phyloP scores from a whole-genome alignment of 1,140 invertebrate species.

The Teleopsis dalmanni region DNA sequence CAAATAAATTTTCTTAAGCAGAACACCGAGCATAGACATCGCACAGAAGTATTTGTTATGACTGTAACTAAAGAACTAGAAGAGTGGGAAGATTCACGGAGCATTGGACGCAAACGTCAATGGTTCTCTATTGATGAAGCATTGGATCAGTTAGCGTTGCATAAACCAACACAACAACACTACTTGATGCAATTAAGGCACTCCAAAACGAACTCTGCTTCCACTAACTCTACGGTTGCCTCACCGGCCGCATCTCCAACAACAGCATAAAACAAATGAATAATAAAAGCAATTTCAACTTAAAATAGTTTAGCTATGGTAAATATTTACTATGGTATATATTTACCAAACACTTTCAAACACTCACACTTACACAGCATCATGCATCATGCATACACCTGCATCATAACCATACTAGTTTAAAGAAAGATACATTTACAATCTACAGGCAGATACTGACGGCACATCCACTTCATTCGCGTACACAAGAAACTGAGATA shows the following conservation, averaged over 20 bases:
- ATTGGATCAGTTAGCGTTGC: slow-evolving; percentile 70
- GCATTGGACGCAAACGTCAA: slow-evolving; percentile 80
- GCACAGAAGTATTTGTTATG: slow-evolving; percentile 89
- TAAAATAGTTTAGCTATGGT: no score
- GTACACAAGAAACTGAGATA: no score
- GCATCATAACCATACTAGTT: no score
- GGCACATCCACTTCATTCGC: no score
- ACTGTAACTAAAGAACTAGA: slow-evolving; percentile 82
- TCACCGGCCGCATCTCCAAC: slow-evolving; percentile 34
- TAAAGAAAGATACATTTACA: no score
- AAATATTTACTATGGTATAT: no score
- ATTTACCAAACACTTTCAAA: no score
- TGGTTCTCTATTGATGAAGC: slow-evolving; percentile 90
- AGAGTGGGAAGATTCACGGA: slow-evolving; percentile 88
- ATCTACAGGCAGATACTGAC: no score
- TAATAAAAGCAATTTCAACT: no score
- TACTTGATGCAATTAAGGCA: slow-evolving; percentile 66
- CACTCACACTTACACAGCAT: no score
- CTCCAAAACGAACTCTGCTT: slow-evolving; percentile 46
- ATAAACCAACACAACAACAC: slow-evolving; percentile 83
- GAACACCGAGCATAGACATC: slow-evolving; percentile 86
- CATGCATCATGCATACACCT: no score
- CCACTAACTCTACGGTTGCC: slow-evolving; percentile 28
- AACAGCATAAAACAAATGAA: slow-evolving; percentile 27
- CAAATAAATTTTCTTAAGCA: slow-evolving; percentile 43